Evolutionary conservation across 2,888 invertebrate genomes (phyloP).

Genomic region (Cotesia congregata): DNA sequence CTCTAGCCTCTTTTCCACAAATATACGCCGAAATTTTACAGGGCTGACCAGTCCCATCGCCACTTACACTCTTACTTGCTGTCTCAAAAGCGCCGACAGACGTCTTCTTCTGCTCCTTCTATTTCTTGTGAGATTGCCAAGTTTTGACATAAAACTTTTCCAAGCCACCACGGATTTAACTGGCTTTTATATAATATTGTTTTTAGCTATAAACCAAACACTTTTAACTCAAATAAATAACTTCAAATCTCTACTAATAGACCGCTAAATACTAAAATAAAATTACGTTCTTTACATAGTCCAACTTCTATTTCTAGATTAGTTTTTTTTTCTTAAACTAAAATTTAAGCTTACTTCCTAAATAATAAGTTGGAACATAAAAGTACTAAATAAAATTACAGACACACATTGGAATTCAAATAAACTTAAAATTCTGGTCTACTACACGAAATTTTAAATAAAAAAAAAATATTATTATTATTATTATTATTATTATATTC

Average conservation of each 20-base stretch:
- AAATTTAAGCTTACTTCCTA: too few species aligned
- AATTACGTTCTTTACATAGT: background rate
- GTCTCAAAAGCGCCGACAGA: background rate
- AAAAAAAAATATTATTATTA: background rate
- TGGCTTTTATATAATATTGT: constrained; percentile 37
- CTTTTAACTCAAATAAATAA: background rate
- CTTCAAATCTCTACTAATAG: background rate
- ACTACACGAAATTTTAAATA: background rate
- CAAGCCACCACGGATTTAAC: constrained; percentile 28
- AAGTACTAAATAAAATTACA: too few species aligned
- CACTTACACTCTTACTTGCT: constrained; percentile 35
- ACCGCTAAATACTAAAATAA: background rate
- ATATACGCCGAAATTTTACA: constrained; percentile 28
- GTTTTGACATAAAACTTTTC: constrained; percentile 42
- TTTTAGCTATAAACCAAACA: constrained; percentile 32
- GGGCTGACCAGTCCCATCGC: constrained; percentile 48
- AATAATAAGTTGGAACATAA: too few species aligned
- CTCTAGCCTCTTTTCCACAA: constrained; percentile 24
- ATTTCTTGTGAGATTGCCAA: constrained; percentile 49
- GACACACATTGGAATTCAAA: too few species aligned
- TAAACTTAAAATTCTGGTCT: too few species aligned
- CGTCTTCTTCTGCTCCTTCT: background rate
- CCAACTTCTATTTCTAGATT: background rate
- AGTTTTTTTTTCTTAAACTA: background rate
- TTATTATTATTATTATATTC: background rate